These are phyloP conservation scores for Periophthalmodon schlosseri DNA, from an alignment of 2,113 vertebrate species.

Conservation along the genomic window DNA sequence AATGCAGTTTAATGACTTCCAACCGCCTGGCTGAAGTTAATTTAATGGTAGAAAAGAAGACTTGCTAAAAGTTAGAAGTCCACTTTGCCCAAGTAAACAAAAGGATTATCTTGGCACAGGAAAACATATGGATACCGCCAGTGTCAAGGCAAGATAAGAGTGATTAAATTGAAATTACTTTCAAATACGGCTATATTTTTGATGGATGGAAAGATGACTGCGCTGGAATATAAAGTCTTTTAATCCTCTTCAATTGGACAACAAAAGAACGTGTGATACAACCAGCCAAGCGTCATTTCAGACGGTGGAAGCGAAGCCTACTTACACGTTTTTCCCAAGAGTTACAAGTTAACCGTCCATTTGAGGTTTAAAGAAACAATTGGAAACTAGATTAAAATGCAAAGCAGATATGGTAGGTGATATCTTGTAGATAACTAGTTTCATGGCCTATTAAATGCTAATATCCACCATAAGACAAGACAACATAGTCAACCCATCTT, in stretches of 20 bases:
- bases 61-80: background rate
- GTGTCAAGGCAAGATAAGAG: background rate
- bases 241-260: background rate
- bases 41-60: background rate
- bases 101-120: background rate
- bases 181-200: background rate
- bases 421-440: background rate
- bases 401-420: background rate
- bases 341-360: background rate
- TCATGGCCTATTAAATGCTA: background rate
- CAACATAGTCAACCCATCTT: background rate
- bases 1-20: background rate
- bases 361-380: too few relatives aligned
- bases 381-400: background rate
- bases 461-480: background rate
- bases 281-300: background rate
- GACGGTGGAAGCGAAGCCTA: background rate
- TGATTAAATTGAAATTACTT: background rate
- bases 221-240: background rate
- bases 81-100: background rate
- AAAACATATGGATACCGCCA: background rate
- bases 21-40: background rate
- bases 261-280: background rate
- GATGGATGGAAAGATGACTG: background rate
- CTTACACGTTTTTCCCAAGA: background rate